Evolutionary conservation across 2,888 invertebrate species (phyloP), one percentile per base, ranked within the genome.

Genomic region (Drosophila ustulata): DNA sequence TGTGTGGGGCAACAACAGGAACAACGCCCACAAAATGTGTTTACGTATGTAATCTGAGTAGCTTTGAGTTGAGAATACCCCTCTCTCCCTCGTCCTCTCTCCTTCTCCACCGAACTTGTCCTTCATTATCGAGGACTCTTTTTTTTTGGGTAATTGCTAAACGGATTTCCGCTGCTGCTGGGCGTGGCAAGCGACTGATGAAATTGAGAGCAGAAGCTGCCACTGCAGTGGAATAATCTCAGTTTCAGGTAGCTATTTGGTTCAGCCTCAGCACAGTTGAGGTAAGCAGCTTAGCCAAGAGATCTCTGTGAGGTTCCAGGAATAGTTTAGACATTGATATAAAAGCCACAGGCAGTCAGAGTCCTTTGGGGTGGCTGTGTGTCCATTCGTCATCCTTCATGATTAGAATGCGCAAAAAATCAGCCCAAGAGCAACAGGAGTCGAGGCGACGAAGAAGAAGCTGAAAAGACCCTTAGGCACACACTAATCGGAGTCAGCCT

Each of bases 301-400:
- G 65, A 59, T 43, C 49, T 13, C 18, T 9, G 23, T 56, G 26
- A 75, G 75, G 80, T 84, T 84, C 83, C 66, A n/a, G 68, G 83
- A 84, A 84, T 86, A 84, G 81, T 86, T 84, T 83, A 84, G 81
- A 74, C 69, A 80, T 76, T 83, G 81, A 86, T 84, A 84, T 84
- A 84, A 84, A 84, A 83, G 71, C 86, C 81, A 80, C 83, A 83
- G 81, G 80, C 66, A 78, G 71, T 50, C 67, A n/a, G 4, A 37
- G 37, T 37, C n/a, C 72, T 41, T 41, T 75, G 76, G 78, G 66
- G 78, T 78, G 66, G 74, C 68, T 18, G 18, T 66, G 66, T 18
- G 28, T n/a, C 43, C 46, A 73, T 76, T 76, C 76, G 76, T 79
- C 72, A 79, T 79, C 51, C 75, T 72, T 65, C 67, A 75, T 78